phyloP scores from a whole-genome alignment of 1,140 invertebrate species.

The Mesaphorura yosii region DNA sequence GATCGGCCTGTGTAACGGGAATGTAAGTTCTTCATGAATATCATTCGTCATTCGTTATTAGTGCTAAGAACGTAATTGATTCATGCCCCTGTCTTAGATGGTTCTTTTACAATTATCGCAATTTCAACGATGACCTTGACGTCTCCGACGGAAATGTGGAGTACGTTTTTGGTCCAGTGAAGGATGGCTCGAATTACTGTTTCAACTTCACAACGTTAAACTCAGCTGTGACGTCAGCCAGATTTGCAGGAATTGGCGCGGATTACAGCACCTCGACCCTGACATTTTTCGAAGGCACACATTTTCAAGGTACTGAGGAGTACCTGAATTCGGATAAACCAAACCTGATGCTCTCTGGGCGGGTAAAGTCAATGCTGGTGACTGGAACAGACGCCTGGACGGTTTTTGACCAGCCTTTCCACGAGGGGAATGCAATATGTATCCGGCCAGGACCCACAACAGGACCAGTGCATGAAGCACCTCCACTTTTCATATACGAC shows the following conservation, averaged over 20 bases:
- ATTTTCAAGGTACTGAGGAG: constrained; percentile 28
- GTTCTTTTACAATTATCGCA: constrained; percentile 28
- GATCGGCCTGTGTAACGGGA: constrained; percentile 26
- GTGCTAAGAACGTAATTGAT: background rate
- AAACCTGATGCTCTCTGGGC: constrained; percentile 7
- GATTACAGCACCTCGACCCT: constrained; percentile 25
- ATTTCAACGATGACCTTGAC: constrained; percentile 17
- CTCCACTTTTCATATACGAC: too few species aligned
- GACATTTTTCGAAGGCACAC: constrained; percentile 25
- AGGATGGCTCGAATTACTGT: too few species aligned
- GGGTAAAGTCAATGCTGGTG: constrained; percentile 10
- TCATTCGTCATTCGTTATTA: background rate
- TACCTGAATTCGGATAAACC: constrained; percentile 9
- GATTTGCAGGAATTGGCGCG: constrained; percentile 26
- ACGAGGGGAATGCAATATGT: constrained; percentile 22
- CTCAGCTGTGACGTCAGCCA: constrained; percentile 17
- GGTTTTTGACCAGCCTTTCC: constrained; percentile 18
- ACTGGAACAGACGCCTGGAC: constrained; percentile 21
- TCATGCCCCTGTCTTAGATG: constrained; percentile 21
- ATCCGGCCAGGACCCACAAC: too few species aligned
- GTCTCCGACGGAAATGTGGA: constrained; percentile 7
- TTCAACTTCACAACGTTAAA: constrained; percentile 14
- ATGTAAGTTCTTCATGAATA: constrained; percentile 23
- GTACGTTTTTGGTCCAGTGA: constrained; percentile 22
- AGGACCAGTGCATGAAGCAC: too few species aligned